Base-by-base conservation (phyloP, 2,113 vertebrate genomes). In the Martes martes region DNA sequence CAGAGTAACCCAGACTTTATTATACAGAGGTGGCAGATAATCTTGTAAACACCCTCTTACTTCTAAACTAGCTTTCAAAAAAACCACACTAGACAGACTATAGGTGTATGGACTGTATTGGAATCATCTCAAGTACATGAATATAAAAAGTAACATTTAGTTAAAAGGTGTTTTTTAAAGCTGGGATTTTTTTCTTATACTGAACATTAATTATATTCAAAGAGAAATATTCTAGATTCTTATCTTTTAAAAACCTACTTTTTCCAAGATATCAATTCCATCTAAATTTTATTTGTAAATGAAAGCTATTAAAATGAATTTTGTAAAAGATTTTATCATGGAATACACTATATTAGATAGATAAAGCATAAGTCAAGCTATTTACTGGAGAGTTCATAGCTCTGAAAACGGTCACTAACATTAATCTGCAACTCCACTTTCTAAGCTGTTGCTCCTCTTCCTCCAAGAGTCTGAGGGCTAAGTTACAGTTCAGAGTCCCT, bases 241-340 rank as follows among this genome's bases (percentile, higher is more conserved):
- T 76, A 61, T 79, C 84, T 90, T 91, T 89, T 78, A 69, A 96
- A 84, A 96, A 59, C 28, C 39, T 92, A 85, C 28, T 73, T 93
- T 89, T 91, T 59, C 59, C 65, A 86, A 65, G 78, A 39, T 84
- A 91, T 63, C 50, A 71, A 65, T 94, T 80, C 31, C 59, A 88
- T 81, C 84, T 88, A 88, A 65, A 82, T 91, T 89, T 81, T 91
- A 92, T 94, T 92, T 95, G 65, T 73, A 94, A 92, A 76, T 78
- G 15, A 94, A 95, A 85, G 26, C 55, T 92, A 39, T 50, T 83
- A 36, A 97, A 86, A 74, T 92, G 21, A 92, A 69, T 36, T 28
- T 28, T 52, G 2, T 82, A 78, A 96, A 84, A 78, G 79, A 50
- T 89, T 97, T 91, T 87, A 73, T 81, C 50, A 84, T 52, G 21